phyloP scores from a whole-genome alignment of 2,113 vertebrate species.

The Toxotes jaculatrix region DNA sequence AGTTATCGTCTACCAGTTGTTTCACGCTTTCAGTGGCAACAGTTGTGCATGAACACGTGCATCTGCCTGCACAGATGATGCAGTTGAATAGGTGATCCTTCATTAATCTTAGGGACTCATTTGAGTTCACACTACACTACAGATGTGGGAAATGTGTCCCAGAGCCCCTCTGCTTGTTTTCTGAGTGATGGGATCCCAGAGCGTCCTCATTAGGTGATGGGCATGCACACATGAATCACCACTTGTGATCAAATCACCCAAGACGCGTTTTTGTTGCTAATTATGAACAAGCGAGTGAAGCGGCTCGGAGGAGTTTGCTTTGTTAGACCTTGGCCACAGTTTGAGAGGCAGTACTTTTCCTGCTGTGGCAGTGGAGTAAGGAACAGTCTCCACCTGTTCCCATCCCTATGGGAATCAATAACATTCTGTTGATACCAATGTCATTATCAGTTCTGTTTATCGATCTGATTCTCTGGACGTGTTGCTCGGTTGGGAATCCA shows the following conservation, averaged over 20 bases:
- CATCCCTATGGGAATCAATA: too few species aligned
- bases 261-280: neutral
- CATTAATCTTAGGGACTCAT: neutral
- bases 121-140: neutral
- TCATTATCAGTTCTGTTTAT: too few species aligned
- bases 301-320: slow-evolving; percentile 4
- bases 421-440: too few species aligned
- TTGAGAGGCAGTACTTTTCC: slow-evolving; percentile 52
- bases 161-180: neutral
- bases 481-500: too few species aligned
- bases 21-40: neutral
- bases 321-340: slow-evolving; percentile 34
- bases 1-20: neutral
- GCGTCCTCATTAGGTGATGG: neutral
- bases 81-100: neutral
- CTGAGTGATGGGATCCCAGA: slow-evolving; percentile 6
- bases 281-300: slow-evolving; percentile 17
- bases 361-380: slow-evolving; percentile 58
- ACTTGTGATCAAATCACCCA: neutral
- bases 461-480: too few species aligned
- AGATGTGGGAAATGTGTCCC: slow-evolving; percentile 15
- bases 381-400: slow-evolving; percentile 75
- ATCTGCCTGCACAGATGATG: slow-evolving; percentile 25
- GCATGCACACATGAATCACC: neutral
- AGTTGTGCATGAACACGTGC: slow-evolving; percentile 3